Evolutionary conservation across 2,888 invertebrate species (phyloP).

Genomic region (Lathronympha strigana): DNA sequence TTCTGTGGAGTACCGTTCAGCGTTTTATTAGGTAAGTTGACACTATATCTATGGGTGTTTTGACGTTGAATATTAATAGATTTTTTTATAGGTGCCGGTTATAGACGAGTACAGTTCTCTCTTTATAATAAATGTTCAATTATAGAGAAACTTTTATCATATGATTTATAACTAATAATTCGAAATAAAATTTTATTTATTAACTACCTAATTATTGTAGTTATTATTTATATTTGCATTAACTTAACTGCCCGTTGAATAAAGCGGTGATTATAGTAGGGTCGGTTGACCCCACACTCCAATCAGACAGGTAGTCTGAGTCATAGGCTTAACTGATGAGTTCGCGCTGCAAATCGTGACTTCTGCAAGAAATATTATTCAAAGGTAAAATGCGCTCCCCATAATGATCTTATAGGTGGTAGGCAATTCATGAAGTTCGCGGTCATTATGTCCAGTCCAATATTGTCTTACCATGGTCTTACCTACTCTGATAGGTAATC

Average conservation of each 20-base stretch:
- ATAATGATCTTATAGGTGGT: neutral
- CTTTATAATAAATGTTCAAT: no score
- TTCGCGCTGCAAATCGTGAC: conserved; percentile 13
- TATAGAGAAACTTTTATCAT: no score
- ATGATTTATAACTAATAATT: no score
- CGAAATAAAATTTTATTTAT: no score
- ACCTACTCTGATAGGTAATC: neutral
- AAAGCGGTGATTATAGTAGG: neutral
- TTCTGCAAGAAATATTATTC: neutral
- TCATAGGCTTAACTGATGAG: conserved; percentile 14
- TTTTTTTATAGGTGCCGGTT: conserved; percentile 18
- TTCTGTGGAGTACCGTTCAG: conserved; percentile 70
- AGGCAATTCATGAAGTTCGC: neutral
- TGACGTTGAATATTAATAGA: conserved; percentile 24
- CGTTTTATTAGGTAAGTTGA: conserved; percentile 69
- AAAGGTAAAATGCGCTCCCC: neutral
- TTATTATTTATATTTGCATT: neutral
- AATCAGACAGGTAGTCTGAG: neutral
- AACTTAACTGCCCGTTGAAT: neutral
- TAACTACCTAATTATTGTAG: no score
- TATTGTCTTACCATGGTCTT: neutral
- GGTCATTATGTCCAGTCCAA: neutral
- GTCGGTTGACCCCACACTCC: neutral
- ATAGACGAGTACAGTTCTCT: neutral
- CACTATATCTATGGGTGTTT: conserved; percentile 44